Evolutionary conservation across 2,888 invertebrate genomes (phyloP), one percentile per base, ranked within the genome.

Genomic region (Lissonota sp.): DNA sequence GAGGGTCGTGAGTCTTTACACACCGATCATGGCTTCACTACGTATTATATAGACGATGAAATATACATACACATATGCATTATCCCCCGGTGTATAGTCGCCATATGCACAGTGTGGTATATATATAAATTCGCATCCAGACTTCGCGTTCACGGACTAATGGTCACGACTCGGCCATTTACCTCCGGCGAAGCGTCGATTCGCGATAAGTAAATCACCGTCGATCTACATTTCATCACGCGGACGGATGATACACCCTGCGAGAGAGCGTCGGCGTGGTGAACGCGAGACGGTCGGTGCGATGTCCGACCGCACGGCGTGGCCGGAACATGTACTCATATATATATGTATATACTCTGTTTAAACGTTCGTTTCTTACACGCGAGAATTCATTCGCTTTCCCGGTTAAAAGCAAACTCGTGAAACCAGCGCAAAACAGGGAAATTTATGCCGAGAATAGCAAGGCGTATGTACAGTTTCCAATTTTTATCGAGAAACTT

Each of bases 161-260:
- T 94, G 93, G 94, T 94, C 94, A 94, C 94, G 94, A 94, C 93
- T 93, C 93, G 93, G 91, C 94, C 94, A 94, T 94, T 94, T 94
- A 94, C 94, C 94, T 93, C 94, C 94, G 93, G 94, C 94, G 93
- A 93, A 93, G 94, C 92, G 93, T 93, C 93, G 92, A 92, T 94
- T 94, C 93, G 93, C 93, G 93, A 92, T 93, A 93, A 94, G 92
- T 93, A 93, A 94, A 94, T 94, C 93, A 93, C 93, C 93, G 93
- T 91, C 93, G 93, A 93, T 93, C 93, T 93, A 93, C 93, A 93
- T 93, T 93, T 93, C 93, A 93, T 93, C 93, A 93, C 92, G 83
- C 73, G 91, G 92, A 86, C 93, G 85, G 84, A 86, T 87, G 87
- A 88, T 85, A 82, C 83, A 76, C 81, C 73, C 76, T 26, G 26